Evolutionary conservation across 2,113 vertebrate genomes (phyloP), one percentile per base, ranked within the genome.

Genomic region (Stictonetta naevosa): DNA sequence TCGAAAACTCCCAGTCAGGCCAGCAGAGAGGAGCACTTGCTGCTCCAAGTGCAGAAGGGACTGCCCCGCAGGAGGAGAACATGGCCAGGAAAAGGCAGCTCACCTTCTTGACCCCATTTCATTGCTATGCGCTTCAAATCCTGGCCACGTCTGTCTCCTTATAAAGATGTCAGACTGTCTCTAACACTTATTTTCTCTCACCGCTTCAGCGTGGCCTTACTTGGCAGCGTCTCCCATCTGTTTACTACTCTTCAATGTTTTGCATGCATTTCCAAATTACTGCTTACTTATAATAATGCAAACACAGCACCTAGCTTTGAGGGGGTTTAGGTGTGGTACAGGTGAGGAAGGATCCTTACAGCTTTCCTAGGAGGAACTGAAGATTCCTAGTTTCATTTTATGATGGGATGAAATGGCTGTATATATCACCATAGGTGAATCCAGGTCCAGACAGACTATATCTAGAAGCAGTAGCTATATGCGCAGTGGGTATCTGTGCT

Each of bases 171-270:
- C 95, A 93, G 88, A 79, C 88, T 87, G 88, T 67, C 86, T 96
- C 80, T 79, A 92, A 92, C 93, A 84, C 93, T 93, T 93, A 80
- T 83, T 95, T 96, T 91, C 90, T 75, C 86, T 93, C 22, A 1
- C 44, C 3, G 8, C 77, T 97, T 89, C 88, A 73, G 44, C 4
- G 0, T 92, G 93, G 91, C 93, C 92, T 96, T 87, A 91, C 91
- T 91, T 93, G 95, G 95, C 86, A 95, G 82, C 67, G 84, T 92
- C 77, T 92, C 56, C 95, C 95, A 95, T 97, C 95, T 96, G 95
- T 94, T 96, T 96, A 92, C 93, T 94, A 91, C 83, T 85, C 77
- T 38, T 76, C 80, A 53, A 0, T 28, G 66, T 22, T 84, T 48
- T 68, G 62, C 19, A 5, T 8, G 14, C 62, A 46, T 66, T 92